These are phyloP conservation scores for Caradrina kadenii DNA, from an alignment of 2,888 invertebrate genomes.

Conservation along the genomic window DNA sequence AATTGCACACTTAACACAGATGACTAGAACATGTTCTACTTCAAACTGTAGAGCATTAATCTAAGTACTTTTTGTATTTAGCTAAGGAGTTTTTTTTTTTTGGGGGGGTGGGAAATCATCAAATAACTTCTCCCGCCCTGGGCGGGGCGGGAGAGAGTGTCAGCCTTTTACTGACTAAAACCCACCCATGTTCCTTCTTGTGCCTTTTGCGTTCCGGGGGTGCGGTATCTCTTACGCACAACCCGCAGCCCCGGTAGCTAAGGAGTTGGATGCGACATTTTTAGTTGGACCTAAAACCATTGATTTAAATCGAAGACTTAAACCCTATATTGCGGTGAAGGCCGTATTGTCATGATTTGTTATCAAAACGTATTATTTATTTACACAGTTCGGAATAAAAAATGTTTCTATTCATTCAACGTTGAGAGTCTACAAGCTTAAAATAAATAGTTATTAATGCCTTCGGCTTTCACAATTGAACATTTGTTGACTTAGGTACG, in stretches of 20 bases:
- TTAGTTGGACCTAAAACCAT: background rate
- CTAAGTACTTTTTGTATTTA: background rate
- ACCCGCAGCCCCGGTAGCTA: too few species aligned
- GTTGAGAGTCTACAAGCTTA: constrained; percentile 17
- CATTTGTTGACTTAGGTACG: constrained; percentile 39
- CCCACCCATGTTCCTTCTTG: too few species aligned
- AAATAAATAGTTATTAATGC: constrained; percentile 49
- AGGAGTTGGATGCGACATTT: background rate
- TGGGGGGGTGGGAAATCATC: too few species aligned
- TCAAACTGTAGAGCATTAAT: background rate
- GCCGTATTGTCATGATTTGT: constrained; percentile 13
- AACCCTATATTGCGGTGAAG: constrained; percentile 15
- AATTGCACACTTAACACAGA: too few species aligned
- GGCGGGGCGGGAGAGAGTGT: too few species aligned
- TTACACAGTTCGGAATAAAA: constrained; percentile 25
- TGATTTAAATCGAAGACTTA: constrained; percentile 15
- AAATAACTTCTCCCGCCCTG: too few species aligned
- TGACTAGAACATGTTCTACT: background rate
- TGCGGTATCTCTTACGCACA: too few species aligned
- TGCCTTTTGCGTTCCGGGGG: too few species aligned
- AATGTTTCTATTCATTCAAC: constrained; percentile 29
- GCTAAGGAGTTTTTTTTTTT: background rate
- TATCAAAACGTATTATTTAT: constrained; percentile 30
- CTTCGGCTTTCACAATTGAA: constrained; percentile 31
- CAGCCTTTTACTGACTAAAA: too few species aligned